Conservation (phyloP, 2,113 vertebrate genomes). For the Aldabrachelys gigantea region DNA sequence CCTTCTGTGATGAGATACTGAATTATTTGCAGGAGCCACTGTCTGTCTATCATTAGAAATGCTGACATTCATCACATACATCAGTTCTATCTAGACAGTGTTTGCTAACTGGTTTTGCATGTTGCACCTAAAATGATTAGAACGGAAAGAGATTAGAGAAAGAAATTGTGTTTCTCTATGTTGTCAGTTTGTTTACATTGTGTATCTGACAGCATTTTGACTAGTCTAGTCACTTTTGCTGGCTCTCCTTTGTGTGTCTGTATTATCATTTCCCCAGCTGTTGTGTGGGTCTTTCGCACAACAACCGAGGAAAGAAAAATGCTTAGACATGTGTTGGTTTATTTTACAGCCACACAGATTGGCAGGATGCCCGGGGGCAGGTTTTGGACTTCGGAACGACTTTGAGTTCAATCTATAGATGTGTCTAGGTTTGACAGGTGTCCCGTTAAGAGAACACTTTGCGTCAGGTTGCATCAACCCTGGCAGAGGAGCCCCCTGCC, state of each 20-base stretch:
- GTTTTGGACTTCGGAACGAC: neutral
- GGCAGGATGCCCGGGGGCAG: neutral
- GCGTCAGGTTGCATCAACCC: neutral
- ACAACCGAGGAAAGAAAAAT: neutral
- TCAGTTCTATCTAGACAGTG: neutral
- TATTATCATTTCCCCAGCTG: slow-evolving; percentile 1
- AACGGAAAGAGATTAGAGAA: neutral
- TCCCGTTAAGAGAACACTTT: neutral
- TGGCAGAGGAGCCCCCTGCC: no score
- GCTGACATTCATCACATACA: neutral
- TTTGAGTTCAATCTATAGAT: neutral
- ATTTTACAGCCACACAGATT: neutral
- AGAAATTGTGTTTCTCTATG: neutral
- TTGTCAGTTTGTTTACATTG: neutral
- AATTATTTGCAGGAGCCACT: slow-evolving; percentile 10
- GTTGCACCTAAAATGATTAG: neutral
- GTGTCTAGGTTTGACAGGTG: neutral
- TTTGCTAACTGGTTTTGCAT: slow-evolving; percentile 43
- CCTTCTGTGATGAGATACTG: neutral
- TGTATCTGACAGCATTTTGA: neutral
- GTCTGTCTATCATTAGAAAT: neutral
- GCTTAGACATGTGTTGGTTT: neutral
- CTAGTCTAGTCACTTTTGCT: neutral
- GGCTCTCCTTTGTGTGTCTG: neutral
- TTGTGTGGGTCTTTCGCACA: neutral